Evolutionary conservation across 2,113 vertebrate genomes (phyloP), one percentile per base, ranked within the genome.

Genomic region (Rhagologus leucostigma): DNA sequence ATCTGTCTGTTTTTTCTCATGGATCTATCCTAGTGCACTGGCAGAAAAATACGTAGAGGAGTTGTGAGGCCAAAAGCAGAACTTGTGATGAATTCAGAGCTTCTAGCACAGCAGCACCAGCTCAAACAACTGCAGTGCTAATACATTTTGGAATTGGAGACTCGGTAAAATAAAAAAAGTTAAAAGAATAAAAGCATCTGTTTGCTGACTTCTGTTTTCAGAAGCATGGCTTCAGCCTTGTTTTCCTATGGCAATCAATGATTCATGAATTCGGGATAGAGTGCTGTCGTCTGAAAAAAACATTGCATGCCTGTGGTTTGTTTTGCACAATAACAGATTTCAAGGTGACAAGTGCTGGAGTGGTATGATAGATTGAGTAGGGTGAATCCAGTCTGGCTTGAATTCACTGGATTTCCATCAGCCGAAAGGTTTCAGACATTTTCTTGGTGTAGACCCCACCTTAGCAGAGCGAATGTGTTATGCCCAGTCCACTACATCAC

Each of bases 171-270:
- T 62, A 83, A 62, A 59, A 73, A 71, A 67, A 70, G 56, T 67
- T 67, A 32, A 76, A 84, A 91, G 78, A 89, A 60, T 62, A 57
- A 65, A 78, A 87, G 44, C 93, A 88, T 82, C 57, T 89, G 53
- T 85, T 93, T 94, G 71, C 86, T 84, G 80, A 85, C 64, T 95
- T 95, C 91, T 91, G 44, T 79, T 95, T 96, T 87, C 86, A 95
- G 93, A 91, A 88, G 65, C 39, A 64, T 83, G 92, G 78, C 77
- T 95, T 90, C 87, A 94, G 69, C 60, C 78, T 94, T 95, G 91
- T 97, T 97, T 96, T 94, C 37, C 81, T 93, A 24, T 89, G 91
- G 84, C 92, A 87, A 97, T 96, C 95, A 95, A 90, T 96, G 95
- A 96, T 96, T 97, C 95, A 96, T 95, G 95, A 94, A 88, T 97